These are phyloP conservation scores for Rhaphigaster nebulosa DNA, from an alignment of 2,888 invertebrate species.

Conservation along the genomic window DNA sequence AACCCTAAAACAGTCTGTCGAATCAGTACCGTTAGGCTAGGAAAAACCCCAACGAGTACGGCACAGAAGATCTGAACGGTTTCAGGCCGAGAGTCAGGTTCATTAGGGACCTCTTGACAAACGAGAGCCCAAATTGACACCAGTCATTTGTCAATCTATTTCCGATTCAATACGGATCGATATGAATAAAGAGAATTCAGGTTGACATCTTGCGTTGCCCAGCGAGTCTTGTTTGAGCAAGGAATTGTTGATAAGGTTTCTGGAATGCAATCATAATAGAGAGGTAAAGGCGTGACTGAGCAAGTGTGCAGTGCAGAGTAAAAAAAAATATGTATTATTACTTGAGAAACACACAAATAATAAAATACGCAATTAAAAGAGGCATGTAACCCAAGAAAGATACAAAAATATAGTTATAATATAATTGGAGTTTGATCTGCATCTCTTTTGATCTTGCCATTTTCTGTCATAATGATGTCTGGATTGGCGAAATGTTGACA, in stretches of 20 bases:
- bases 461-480: no score
- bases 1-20: background rate
- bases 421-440: no score
- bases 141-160: constrained; percentile 37
- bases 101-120: constrained; percentile 40
- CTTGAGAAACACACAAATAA: no score
- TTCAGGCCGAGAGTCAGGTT: background rate
- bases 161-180: background rate
- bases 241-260: background rate
- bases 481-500: no score
- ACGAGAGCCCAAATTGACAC: constrained; percentile 26
- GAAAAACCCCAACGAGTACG: background rate
- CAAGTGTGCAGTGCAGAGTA: background rate
- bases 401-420: no score
- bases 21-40: background rate
- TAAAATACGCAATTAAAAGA: no score
- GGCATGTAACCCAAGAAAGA: no score
- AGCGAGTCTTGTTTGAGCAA: background rate
- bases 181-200: constrained; percentile 28
- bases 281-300: background rate
- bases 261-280: background rate
- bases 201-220: background rate
- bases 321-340: no score
- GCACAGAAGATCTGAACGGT: background rate
- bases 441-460: no score